These are phyloP conservation scores for Zaprionus lineosus DNA, from an alignment of 2,888 invertebrate species.

Conservation along the genomic window DNA sequence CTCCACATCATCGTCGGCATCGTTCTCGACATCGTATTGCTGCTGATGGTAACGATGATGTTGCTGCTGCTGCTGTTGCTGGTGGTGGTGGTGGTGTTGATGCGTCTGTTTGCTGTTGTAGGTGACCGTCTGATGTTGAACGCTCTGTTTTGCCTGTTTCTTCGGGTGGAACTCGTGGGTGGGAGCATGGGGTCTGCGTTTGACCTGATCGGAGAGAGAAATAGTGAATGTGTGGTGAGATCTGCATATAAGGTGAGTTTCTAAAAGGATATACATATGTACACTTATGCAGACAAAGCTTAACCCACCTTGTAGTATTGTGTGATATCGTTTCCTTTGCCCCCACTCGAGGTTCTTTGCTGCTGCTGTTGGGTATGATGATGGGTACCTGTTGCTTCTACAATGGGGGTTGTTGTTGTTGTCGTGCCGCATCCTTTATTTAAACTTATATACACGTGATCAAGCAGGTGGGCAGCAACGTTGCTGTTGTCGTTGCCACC, in stretches of 20 bases:
- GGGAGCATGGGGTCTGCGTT: conserved; percentile 86
- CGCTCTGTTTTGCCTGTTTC: conserved; percentile 84
- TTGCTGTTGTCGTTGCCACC: conserved; percentile 45
- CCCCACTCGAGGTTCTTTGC: conserved; percentile 73
- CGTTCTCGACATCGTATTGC: conserved; percentile 45
- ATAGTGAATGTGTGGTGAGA: conserved; percentile 10
- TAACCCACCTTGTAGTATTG: conserved; percentile 81
- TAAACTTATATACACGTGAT: conserved; percentile 90
- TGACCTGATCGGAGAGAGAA: conserved; percentile 86
- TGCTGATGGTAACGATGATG: conserved; percentile 36
- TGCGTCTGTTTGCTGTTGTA: conserved; percentile 55
- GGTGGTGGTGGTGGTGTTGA: conserved; percentile 35
- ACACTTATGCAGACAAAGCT: not conserved
- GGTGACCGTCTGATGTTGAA: conserved; percentile 72
- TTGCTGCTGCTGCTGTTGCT: conserved; percentile 38
- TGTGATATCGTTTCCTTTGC: conserved; percentile 80
- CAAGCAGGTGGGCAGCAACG: conserved; percentile 86
- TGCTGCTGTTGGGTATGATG: conserved; percentile 63
- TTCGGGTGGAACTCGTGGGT: conserved; percentile 82
- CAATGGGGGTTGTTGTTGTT: conserved; percentile 76
- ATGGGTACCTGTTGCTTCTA: conserved; percentile 68
- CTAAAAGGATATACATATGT: not conserved
- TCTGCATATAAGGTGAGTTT: not conserved
- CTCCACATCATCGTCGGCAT: conserved; percentile 64
- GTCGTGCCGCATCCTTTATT: conserved; percentile 83